Percentiles rank a stretch among this genome's conserved stretches.
These are phyloP conservation scores for Leptobrachium ailaonicum DNA, from an alignment of 2,113 vertebrate genomes.

Conservation along the genomic window DNA sequence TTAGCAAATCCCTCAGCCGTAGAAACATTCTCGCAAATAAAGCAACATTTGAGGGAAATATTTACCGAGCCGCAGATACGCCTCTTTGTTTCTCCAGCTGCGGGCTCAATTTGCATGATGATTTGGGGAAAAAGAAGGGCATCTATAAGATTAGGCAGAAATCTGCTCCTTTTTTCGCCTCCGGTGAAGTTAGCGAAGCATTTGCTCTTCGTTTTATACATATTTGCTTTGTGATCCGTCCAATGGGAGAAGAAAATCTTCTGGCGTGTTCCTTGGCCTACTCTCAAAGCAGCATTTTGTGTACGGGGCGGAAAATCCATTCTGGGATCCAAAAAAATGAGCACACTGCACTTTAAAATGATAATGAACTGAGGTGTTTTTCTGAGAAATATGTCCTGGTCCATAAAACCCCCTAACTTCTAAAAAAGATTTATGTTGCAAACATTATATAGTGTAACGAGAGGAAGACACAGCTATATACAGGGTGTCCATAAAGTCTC, in stretches of 20 bases:
- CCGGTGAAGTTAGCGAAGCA: constrained; percentile 5
- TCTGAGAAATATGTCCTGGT: background rate
- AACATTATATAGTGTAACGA: too few species aligned
- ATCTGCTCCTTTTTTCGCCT: background rate
- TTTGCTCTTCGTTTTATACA: constrained; percentile 27
- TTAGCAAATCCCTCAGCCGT: background rate
- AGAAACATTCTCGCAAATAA: background rate
- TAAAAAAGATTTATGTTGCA: too few species aligned
- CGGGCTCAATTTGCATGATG: background rate
- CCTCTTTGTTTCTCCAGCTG: background rate
- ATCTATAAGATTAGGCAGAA: constrained; percentile 8
- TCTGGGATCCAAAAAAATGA: constrained; percentile 25
- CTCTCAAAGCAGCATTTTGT: constrained; percentile 39
- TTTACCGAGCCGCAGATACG: constrained; percentile 10
- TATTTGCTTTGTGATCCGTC: constrained; percentile 44
- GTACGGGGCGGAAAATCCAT: constrained; percentile 24
- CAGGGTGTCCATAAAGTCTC: too few species aligned
- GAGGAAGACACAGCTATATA: too few species aligned
- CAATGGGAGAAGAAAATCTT: constrained; percentile 37
- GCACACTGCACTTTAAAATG: constrained; percentile 8
- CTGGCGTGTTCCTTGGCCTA: constrained; percentile 34
- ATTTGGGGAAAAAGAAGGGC: background rate
- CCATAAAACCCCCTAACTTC: too few species aligned
- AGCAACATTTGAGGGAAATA: constrained; percentile 3
- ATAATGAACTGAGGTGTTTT: constrained; percentile 8